Conservation (phyloP, 1,140 invertebrate genomes). For the Ganaspis sp. region DNA sequence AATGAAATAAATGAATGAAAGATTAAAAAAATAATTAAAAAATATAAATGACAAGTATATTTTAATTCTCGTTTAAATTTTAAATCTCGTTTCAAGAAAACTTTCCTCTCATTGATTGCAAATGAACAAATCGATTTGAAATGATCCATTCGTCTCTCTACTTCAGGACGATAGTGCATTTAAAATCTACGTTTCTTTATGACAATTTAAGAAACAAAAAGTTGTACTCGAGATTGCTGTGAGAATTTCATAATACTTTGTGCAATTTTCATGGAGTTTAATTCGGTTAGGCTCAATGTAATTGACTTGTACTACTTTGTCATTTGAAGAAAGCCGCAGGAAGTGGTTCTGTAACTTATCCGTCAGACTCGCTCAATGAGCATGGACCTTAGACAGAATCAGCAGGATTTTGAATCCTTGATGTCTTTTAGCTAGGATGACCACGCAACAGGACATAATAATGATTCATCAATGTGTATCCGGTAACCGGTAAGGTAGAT, state of each 20-base stretch:
- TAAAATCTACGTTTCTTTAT: too few relatives aligned
- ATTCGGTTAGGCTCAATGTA: not conserved
- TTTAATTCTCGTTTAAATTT: too few relatives aligned
- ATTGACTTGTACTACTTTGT: constrained; percentile 19
- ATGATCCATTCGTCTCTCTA: too few relatives aligned
- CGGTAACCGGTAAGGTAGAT: constrained; percentile 49
- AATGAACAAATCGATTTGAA: too few relatives aligned
- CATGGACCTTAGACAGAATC: not conserved
- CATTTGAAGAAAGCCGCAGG: not conserved
- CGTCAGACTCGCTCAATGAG: constrained; percentile 1
- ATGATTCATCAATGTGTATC: constrained; percentile 55
- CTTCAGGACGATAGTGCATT: too few relatives aligned
- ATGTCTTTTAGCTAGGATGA: constrained; percentile 34
- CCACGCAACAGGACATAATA: constrained; percentile 31
- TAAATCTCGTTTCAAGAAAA: too few relatives aligned
- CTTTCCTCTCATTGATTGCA: too few relatives aligned
- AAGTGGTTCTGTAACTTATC: not conserved
- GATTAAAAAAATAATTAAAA: too few relatives aligned
- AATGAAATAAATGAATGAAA: too few relatives aligned
- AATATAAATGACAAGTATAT: too few relatives aligned
- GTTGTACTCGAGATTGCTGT: not conserved
- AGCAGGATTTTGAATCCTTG: not conserved
- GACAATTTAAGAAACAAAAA: too few relatives aligned
- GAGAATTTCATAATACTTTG: not conserved
- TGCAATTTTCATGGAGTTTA: not conserved